Base-by-base conservation (phyloP, 2,113 vertebrate species). In the Archocentrus centrarchus region DNA sequence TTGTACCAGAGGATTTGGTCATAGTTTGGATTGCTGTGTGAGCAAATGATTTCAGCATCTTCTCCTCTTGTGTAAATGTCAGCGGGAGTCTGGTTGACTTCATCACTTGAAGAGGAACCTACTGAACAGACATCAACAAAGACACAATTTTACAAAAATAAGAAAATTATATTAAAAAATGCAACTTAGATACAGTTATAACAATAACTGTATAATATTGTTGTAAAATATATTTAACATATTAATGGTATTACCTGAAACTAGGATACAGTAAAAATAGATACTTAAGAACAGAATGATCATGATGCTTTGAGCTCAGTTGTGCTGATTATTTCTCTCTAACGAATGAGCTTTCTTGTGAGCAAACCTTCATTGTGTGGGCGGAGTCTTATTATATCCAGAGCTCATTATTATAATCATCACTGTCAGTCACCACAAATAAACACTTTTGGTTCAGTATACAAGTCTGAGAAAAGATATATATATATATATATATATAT, bases 101-200 rank as follows among this genome's bases (percentile, higher is more conserved):
- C 1, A 3, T 81, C 57, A 35, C 70, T 75, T 10, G 47, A 44
- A 55, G 85, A 82, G 2, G 75, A 76, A 79, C 41, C 91, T 75
- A 53, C 3, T n/a, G 32, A 37, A 0, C 32, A 63, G 32, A 37
- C 32, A 63, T 32, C 3, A 62, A n/a, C n/a, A n/a, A 18, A 3
- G 15, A 50, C 2, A 0, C 0, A 70, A 50, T 11, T 4, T 7
- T 37, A 50, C 3, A 30, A 50, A 17, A 70, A 70, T 70, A 20
- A 15, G 13, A 13, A 2, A 30, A 70, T 30, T 3, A 15, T 18
- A 17, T 70, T 50, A 20, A 30, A 70, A 70, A 50, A 70, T 30
- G 5, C 66, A 50, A 2, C 66, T 50, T 70, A 30, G 50, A 50
- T 70, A 30, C 66, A 70, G 0, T 50, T 30, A 0, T 50, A 30